Evolutionary conservation across 53 echinoderm and acorn worm species (phyloP), one percentile per base, ranked within the genome.

Genomic region (Paelopatides confundens): DNA sequence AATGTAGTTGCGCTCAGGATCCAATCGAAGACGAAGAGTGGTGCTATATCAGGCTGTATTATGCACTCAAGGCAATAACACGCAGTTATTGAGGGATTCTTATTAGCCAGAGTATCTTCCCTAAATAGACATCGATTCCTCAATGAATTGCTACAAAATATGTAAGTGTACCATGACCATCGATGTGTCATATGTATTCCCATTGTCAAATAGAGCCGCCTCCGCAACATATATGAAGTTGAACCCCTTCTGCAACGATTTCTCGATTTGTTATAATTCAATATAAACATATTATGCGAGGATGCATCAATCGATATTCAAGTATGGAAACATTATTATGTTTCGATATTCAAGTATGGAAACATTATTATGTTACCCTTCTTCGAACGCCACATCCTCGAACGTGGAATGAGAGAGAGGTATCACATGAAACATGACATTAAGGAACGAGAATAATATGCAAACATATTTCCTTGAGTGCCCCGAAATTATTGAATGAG

Each of bases 151-250:
- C 67, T 0, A 86, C 70, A 47, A 69, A 86, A 1, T 24, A 69
- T 27, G 47, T 24, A 9, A 86, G 69, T 51, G 65, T 86, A 4
- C 68, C 69, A 30, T 85, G 15, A 2, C 86, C 86, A 50, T 85
- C 85, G 27, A 49, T 69, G 12, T 86, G 86, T 69, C 69, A 86
- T 29, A 86, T 67, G 34, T 49, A 67, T 69, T 31, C 86, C 86
- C 31, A 26, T 33, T 29, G 68, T 48, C 37, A 7, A 67, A 50
- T 68, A 36, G 15, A 68, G 34, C 15, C 70, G 36, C 39, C 70
- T 12, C 3, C 17, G 70, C 21, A 21, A 10, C 24, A 32, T 35
- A 28, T 36, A 37, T 3, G 67, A 67, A 30, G 67, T 67, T 36
- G 31, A 21, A 58, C 58, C 21, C 58, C 58, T n/a, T 58, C 58